These are phyloP conservation scores for Cynaeus angustus DNA, from an alignment of 2,888 invertebrate species.

Conservation along the genomic window DNA sequence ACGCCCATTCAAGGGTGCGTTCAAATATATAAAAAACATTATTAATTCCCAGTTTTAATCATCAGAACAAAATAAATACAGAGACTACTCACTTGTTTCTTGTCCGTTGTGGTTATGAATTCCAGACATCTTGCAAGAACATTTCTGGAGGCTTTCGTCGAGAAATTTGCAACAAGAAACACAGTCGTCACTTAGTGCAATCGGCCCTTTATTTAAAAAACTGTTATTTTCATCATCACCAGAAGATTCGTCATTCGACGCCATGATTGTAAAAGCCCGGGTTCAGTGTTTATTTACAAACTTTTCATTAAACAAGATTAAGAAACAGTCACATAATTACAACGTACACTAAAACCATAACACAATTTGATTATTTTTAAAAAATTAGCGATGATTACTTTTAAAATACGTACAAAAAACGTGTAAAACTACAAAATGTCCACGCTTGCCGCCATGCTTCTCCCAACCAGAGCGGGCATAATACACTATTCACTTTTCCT, in stretches of 20 bases:
- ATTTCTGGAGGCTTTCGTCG: slow-evolving; percentile 46
- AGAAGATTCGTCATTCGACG: slow-evolving; percentile 64
- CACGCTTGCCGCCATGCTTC: slow-evolving; percentile 66
- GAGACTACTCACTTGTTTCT: slow-evolving; percentile 44
- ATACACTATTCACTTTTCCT: slow-evolving; percentile 37
- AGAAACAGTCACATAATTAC: slow-evolving; percentile 44
- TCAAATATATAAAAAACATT: neutral
- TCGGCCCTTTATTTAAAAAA: slow-evolving; percentile 51
- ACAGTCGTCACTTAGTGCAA: slow-evolving; percentile 11
- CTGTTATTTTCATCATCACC: slow-evolving; percentile 63
- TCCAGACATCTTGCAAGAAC: slow-evolving; percentile 57
- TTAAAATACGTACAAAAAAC: slow-evolving; percentile 53
- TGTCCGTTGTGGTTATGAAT: slow-evolving; percentile 42
- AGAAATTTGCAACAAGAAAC: slow-evolving; percentile 23
- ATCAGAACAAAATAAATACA: slow-evolving; percentile 11
- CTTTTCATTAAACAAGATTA: slow-evolving; percentile 25
- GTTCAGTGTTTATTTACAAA: slow-evolving; percentile 52
- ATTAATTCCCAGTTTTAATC: neutral
- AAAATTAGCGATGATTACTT: slow-evolving; percentile 46
- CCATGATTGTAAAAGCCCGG: slow-evolving; percentile 61
- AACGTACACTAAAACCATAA: slow-evolving; percentile 39
- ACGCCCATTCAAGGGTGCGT: too few relatives aligned
- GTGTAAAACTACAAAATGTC: slow-evolving; percentile 59
- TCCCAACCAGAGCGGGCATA: slow-evolving; percentile 56
- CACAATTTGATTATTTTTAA: slow-evolving; percentile 36